phyloP scores from a whole-genome alignment of 2,797 vertebrate genomes.

The Gambelia wislizenii region DNA sequence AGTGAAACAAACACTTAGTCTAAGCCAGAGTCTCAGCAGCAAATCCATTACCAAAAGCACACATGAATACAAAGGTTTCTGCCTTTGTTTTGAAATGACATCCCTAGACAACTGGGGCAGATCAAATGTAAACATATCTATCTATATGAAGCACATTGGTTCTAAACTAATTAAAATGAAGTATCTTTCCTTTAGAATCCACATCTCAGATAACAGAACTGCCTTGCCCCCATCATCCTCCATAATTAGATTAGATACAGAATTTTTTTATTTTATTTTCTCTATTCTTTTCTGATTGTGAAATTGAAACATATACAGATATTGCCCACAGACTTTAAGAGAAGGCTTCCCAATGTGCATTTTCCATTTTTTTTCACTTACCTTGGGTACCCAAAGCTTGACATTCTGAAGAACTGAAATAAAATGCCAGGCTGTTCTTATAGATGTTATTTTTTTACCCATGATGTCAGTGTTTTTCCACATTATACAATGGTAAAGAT shows the following conservation, averaged over 20 bases:
- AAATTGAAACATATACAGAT: neutral
- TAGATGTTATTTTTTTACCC: slow-evolving; percentile 72
- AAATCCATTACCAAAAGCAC: no score
- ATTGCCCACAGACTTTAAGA: neutral
- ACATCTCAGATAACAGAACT: neutral
- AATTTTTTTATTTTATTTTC: neutral
- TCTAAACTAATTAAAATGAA: neutral
- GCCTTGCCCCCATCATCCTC: neutral
- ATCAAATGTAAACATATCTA: neutral
- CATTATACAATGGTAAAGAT: slow-evolving; percentile 80
- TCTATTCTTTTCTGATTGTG: neutral
- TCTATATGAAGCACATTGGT: neutral
- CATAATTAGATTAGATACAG: neutral
- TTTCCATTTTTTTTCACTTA: slow-evolving; percentile 63
- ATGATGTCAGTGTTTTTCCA: slow-evolving; percentile 81
- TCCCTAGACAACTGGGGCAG: neutral
- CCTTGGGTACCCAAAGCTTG: slow-evolving; percentile 56
- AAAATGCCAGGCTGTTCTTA: slow-evolving; percentile 63
- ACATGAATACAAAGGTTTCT: no score
- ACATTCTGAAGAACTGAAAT: slow-evolving; percentile 69
- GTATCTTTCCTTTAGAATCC: neutral
- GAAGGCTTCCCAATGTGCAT: slow-evolving; percentile 23
- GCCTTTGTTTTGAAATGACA: neutral
- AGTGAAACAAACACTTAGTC: no score
- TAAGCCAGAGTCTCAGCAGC: no score